Conservation (phyloP, 2,113 vertebrate species). For the Jaculus jaculus region DNA sequence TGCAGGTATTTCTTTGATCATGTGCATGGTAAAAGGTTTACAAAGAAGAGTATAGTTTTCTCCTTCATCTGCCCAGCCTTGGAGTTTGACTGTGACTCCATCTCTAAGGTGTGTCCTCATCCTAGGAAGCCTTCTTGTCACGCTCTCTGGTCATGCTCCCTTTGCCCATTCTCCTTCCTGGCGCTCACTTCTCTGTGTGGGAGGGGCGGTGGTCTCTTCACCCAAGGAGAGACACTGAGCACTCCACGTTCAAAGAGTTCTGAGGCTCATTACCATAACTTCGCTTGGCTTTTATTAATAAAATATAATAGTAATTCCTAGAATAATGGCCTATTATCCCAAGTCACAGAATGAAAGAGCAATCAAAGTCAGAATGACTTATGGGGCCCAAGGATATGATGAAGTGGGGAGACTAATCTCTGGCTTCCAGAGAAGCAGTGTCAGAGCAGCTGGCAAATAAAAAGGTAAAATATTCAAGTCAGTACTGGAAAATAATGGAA, state of each 20-base stretch:
- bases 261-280: slow-evolving; percentile 68
- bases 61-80: not conserved
- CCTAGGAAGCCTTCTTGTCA: not conserved
- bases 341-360: slow-evolving; percentile 74
- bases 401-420: not conserved
- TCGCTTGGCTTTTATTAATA: slow-evolving; percentile 78
- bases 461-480: not conserved
- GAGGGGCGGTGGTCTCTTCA: not conserved
- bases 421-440: not conserved
- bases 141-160: not conserved
- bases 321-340: slow-evolving; percentile 80
- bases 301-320: slow-evolving; percentile 79
- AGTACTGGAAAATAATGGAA: not conserved
- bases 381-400: not conserved
- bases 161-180: not conserved
- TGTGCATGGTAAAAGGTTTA: not conserved
- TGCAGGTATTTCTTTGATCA: not conserved
- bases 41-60: not conserved
- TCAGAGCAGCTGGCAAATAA: not conserved
- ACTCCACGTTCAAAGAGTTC: slow-evolving; percentile 67
- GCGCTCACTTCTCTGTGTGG: not conserved
- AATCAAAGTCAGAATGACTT: slow-evolving; percentile 81
- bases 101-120: not conserved
- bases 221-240: too few species aligned
- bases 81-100: not conserved